A percentile compares a stretch with the other conserved stretches of the same genome.
phyloP scores from a whole-genome alignment of 2,797 vertebrate species.

The Champsocephalus esox region DNA sequence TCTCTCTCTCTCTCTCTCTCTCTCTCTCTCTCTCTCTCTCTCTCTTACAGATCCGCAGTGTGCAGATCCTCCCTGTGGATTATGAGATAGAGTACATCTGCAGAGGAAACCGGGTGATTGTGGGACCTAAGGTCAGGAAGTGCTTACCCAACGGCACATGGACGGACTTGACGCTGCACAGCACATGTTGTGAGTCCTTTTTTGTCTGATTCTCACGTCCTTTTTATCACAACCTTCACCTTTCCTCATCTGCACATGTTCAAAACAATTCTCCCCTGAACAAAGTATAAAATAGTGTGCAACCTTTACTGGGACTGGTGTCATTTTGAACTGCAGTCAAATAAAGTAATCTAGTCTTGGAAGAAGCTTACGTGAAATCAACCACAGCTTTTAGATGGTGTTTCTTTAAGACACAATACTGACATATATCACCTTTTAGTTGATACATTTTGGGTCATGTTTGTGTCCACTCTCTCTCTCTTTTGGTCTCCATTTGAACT shows the following conservation, averaged over 20 bases:
- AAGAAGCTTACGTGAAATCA: constrained; percentile 5
- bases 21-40: not conserved
- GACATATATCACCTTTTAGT: not conserved
- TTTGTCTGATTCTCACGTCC: not conserved
- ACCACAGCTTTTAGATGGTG: not conserved
- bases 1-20: too few relatives aligned
- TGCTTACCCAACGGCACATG: constrained; percentile 92
- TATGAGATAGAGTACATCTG: constrained; percentile 98
- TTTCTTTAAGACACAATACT: not conserved
- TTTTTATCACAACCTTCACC: not conserved
- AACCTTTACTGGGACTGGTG: constrained; percentile 6
- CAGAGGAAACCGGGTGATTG: constrained; percentile 90
- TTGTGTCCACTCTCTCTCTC: not conserved
- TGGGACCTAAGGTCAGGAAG: constrained; percentile 94
- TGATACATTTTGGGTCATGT: not conserved
- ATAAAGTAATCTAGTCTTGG: not conserved
- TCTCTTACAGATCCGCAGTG: constrained; percentile 88
- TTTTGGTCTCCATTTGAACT: not conserved
- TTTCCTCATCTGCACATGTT: not conserved
- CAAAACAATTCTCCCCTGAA: constrained; percentile 3
- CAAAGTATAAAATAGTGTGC: constrained; percentile 19
- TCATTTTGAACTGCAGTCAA: constrained; percentile 10
- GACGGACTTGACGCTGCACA: constrained; percentile 91
- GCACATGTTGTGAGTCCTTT: constrained; percentile 90
- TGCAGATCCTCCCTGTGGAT: constrained; percentile 92